Base-by-base conservation (phyloP, 1,140 invertebrate genomes). In the Lamellibrachia luymesi region DNA sequence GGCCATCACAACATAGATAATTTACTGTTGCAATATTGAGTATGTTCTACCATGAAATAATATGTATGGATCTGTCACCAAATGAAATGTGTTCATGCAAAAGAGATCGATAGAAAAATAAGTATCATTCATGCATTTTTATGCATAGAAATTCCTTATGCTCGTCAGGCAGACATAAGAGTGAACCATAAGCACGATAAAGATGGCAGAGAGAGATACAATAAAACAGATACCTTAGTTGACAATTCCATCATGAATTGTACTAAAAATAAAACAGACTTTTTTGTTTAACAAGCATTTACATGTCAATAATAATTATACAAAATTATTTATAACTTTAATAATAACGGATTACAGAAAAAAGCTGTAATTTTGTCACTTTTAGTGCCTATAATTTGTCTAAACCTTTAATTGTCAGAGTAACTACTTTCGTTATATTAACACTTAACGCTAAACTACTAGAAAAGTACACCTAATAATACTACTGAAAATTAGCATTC, bases 311-410 rank as follows among this genome's bases (percentile, higher is more conserved):
- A 80, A 80, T 80, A 80, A 80, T 80, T 80, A 80, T 17, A 80
- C 17, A 80, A 80, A 80, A 80, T 80, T 80, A 80, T 80, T 80
- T 80, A 80, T 25, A 91, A 50, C 49, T n/a, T 91, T 91, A 91
- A 4, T 17, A 50, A 25, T 50, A 91, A 27, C 27, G 7, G 27
- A 50, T 91, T 10, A 25, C n/a, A 51, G 91, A 25, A 50, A 51
- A 91, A 22, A 80, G 2, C 64, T 80, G 64, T 17, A 80, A 80
- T 80, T 80, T 80, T 6, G 64, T 22, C 64, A 80, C 2, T 80
- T 22, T 80, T 2, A 22, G 17, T 80, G 25, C 13, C 17, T 80
- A 80, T 0, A 80, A 80, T 10, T 38, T 80, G 25, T 80, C 25
- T 80, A 22, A 56, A 17, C 52, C 17, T 56, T 17, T 80, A 22